phyloP scores from a whole-genome alignment of 2,797 vertebrate species.

The Intellagama lesueurii region DNA sequence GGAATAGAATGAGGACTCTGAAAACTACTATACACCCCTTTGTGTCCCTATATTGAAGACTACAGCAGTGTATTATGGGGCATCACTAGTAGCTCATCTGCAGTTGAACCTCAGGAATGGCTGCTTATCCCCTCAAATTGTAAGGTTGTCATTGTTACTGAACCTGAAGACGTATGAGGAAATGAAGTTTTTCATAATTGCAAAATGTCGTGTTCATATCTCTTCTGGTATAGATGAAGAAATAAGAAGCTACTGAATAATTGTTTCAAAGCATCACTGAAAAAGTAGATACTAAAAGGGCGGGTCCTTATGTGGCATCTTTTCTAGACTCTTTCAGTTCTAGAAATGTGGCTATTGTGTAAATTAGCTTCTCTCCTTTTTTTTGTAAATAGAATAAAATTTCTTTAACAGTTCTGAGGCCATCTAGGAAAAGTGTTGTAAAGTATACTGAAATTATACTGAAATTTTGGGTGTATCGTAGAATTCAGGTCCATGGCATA shows the following conservation, averaged over 20 bases:
- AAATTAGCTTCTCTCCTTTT: not conserved
- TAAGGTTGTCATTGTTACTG: not conserved
- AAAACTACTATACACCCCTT: not conserved
- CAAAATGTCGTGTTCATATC: not conserved
- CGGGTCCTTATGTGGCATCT: not conserved
- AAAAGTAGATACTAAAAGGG: not conserved
- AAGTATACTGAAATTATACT: not conserved
- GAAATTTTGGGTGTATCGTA: not conserved
- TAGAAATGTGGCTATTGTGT: not conserved
- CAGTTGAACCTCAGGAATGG: not conserved
- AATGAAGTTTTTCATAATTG: not conserved
- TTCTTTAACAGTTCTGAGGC: not conserved
- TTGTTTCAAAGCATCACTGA: not conserved
- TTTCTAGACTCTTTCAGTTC: not conserved
- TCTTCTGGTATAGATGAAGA: not conserved
- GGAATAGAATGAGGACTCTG: not conserved
- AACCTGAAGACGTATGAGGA: not conserved
- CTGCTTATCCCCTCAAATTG: not conserved
- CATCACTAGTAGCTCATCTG: not conserved
- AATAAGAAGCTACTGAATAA: not conserved
- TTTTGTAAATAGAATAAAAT: constrained; percentile 2
- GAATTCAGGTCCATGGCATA: not conserved
- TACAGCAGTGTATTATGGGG: not conserved
- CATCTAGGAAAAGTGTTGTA: not conserved
- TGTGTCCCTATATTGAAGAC: not conserved